These are phyloP conservation scores for Eubucco bourcierii DNA, from an alignment of 2,113 vertebrate genomes.

Conservation along the genomic window DNA sequence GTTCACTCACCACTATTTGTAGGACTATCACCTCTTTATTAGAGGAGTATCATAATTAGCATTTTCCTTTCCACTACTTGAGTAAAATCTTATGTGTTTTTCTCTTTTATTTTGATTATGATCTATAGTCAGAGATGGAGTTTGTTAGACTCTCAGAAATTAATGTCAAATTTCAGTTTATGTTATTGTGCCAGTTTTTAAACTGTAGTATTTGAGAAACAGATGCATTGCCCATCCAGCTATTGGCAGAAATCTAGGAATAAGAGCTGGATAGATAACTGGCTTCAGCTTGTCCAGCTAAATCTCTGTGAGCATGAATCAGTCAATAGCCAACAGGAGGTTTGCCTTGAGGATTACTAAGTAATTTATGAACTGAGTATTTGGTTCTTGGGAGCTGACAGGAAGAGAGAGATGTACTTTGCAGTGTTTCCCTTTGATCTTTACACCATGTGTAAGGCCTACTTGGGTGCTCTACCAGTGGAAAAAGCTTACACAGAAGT, in stretches of 20 bases:
- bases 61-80: neutral
- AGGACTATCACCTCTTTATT: neutral
- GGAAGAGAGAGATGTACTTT: neutral
- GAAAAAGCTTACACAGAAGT: neutral
- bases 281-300: neutral
- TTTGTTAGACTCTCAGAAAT: neutral
- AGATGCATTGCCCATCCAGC: neutral
- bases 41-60: neutral
- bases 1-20: neutral
- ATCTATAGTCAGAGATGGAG: neutral
- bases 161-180: slow-evolving; percentile 15
- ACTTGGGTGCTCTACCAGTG: neutral
- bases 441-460: neutral
- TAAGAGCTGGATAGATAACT: neutral
- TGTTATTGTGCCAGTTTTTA: neutral
- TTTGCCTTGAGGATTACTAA: neutral
- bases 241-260: neutral
- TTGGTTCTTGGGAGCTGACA: neutral
- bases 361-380: neutral
- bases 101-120: neutral
- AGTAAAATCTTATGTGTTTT: neutral
- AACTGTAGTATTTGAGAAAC: neutral
- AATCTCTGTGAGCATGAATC: neutral
- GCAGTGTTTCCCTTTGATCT: neutral
- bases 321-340: neutral